Evolutionary conservation across 2,113 vertebrate species (phyloP).

Genomic region (Numenius arquata): DNA sequence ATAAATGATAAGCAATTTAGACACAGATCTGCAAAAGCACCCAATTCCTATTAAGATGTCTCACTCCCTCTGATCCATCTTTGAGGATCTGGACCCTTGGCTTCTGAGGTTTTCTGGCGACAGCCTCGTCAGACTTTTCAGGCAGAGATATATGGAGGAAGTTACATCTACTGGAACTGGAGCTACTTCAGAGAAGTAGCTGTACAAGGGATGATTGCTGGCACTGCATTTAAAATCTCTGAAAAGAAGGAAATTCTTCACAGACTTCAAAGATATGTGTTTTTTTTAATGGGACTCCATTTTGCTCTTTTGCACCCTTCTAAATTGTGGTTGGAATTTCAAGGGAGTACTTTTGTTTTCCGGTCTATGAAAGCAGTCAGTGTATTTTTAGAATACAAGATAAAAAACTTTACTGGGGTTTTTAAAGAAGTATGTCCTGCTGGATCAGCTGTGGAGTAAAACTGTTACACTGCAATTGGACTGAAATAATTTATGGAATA

Average conservation of each 20-base stretch:
- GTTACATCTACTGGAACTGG: conserved; percentile 22
- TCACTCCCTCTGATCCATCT: not conserved
- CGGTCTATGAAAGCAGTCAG: not conserved
- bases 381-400: conserved; percentile 46
- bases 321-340: conserved; percentile 21
- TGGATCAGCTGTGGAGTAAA: not conserved
- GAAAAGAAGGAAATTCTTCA: conserved; percentile 31
- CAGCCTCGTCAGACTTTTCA: not conserved
- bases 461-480: not conserved
- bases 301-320: conserved; percentile 37
- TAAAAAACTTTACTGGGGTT: not conserved
- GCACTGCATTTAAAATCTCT: not conserved
- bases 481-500: not conserved
- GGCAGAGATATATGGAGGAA: conserved; percentile 35
- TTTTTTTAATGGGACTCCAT: not conserved
- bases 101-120: not conserved
- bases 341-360: conserved; percentile 29
- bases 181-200: conserved; percentile 47
- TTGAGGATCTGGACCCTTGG: not conserved
- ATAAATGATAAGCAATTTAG: not conserved
- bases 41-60: not conserved
- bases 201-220: not conserved
- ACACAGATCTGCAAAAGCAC: not conserved
- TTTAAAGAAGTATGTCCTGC: not conserved
- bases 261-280: conserved; percentile 43